Base-by-base conservation (phyloP, 2,113 vertebrate genomes). In the Spea bombifrons region DNA sequence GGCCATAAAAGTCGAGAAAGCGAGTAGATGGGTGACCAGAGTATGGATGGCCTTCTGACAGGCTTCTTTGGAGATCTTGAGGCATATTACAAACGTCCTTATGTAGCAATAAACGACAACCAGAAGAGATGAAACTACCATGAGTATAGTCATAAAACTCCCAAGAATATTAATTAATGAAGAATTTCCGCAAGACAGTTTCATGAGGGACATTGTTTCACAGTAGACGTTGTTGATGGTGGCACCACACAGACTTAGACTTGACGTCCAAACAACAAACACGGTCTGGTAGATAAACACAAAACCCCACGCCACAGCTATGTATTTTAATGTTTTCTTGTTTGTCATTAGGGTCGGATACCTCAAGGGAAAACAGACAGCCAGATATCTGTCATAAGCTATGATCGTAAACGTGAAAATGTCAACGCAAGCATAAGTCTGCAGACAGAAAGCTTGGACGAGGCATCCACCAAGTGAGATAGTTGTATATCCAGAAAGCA, bases 21-120 rank as follows among this genome's bases (percentile, higher is more conserved):
- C 10, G 2, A 64, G 50, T 2, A 66, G 9, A 52, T 66, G 61
- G 8, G 73, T 75, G 17, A 75, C 17, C 63, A 75, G 13, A 4
- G 73, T 75, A 12, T 75, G 73, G 43, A 44, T 30, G 48, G 73
- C 73, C 15, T 75, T 75, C 17, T 75, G n/a, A 12, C n/a, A 49
- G 3, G 73, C 63, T 5, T 65, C 61, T 9, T 50, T 17, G 16
- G 73, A 52, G 8, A 75, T 53, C 15, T 52, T 49, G 0, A 75
- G 17, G 12, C 73, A 66, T 5, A 66, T 12, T 0, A 75, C 30
- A 66, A 75, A 74, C 48, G 46, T 74, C 45, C 59, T 13, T 13
- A 74, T 7, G 47, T 74, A 74, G 45, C 57, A 66, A 50, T 75
- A 75, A 12, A 46, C 15, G 4, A 75, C 48, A 12, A 66, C 43